phyloP scores from a whole-genome alignment of 2,797 vertebrate genomes.

The Alcedo quadribrachys region DNA sequence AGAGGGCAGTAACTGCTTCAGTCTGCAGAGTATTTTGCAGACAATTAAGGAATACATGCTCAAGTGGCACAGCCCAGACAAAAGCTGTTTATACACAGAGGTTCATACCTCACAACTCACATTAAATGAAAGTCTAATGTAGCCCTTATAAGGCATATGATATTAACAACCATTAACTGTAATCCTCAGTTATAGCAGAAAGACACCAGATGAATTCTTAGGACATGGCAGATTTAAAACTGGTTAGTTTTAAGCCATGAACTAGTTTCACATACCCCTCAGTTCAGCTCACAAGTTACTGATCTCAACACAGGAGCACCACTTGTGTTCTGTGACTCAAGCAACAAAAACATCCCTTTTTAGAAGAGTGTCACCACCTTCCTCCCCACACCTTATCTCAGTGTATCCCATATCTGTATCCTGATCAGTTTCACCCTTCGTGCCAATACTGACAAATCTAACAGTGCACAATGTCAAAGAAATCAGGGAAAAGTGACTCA shows the following conservation, averaged over 20 bases:
- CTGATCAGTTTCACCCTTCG: neutral
- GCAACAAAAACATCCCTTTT: neutral
- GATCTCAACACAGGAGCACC: neutral
- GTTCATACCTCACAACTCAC: neutral
- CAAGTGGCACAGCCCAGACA: neutral
- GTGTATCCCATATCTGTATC: neutral
- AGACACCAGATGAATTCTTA: neutral
- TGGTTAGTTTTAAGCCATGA: neutral
- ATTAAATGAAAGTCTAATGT: neutral
- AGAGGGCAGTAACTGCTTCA: neutral
- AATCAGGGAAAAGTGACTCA: neutral
- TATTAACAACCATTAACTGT: neutral
- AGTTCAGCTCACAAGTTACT: accelerated
- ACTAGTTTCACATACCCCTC: neutral
- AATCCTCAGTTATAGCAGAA: neutral
- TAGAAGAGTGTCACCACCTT: neutral
- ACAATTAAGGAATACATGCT: neutral
- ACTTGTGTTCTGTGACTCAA: neutral
- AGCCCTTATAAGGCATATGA: neutral
- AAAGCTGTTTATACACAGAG: neutral
- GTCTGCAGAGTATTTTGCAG: neutral
- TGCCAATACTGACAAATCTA: neutral
- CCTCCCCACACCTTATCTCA: neutral
- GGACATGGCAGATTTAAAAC: neutral
- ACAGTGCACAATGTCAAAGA: neutral